Conservation (phyloP, 2,797 vertebrate genomes). For the Natrix natrix region DNA sequence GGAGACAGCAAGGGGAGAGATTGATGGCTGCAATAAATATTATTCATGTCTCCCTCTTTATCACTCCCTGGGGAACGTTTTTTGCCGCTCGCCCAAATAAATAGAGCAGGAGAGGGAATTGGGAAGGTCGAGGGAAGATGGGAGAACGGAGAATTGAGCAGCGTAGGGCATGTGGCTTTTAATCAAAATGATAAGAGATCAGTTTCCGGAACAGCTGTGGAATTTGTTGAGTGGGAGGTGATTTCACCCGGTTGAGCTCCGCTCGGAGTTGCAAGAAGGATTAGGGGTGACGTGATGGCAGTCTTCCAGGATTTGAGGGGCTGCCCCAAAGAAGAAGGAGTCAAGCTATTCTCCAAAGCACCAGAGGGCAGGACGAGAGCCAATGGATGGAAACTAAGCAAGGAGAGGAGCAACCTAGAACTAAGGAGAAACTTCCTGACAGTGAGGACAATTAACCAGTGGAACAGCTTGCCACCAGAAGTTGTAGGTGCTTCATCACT, state of each 20-base stretch:
- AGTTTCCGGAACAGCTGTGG: conserved; percentile 36
- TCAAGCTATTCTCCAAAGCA: neutral
- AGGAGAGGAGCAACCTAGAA: neutral
- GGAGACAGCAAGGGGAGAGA: conserved; percentile 40
- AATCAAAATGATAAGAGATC: conserved; percentile 61
- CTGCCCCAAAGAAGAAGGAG: neutral
- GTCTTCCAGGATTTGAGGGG: neutral
- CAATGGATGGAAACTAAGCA: neutral
- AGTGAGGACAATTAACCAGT: neutral
- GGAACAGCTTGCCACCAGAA: neutral
- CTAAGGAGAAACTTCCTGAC: too few relatives aligned
- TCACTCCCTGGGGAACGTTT: conserved; percentile 56
- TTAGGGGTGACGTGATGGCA: neutral
- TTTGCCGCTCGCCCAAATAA: conserved; percentile 51
- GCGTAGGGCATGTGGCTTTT: conserved; percentile 56
- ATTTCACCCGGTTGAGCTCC: conserved; percentile 32
- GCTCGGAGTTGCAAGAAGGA: rapidly evolving
- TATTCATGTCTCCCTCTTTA: conserved; percentile 65
- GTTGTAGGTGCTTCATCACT: neutral
- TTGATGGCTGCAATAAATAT: conserved; percentile 59
- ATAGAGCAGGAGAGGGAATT: conserved; percentile 18
- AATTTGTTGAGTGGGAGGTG: conserved; percentile 17
- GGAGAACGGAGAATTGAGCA: conserved; percentile 30
- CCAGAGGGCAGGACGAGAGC: neutral
- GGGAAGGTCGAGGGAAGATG: neutral